phyloP scores from a whole-genome alignment of 2,113 vertebrate genomes.

The Dunckerocampus dactyliophorus region DNA sequence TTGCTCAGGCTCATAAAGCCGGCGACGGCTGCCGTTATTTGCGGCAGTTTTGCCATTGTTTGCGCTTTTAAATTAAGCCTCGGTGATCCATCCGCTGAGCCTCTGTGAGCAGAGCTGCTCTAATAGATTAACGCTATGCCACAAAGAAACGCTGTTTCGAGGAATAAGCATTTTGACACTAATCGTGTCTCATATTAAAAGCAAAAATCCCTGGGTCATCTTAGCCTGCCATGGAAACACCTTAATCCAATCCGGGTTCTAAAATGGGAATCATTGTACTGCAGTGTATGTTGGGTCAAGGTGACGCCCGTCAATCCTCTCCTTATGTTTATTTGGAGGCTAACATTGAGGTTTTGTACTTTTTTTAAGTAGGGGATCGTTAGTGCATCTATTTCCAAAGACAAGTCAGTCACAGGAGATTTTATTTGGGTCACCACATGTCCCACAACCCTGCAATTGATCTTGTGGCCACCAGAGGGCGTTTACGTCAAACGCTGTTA shows the following conservation, averaged over 20 bases:
- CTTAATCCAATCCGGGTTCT: constrained; percentile 29
- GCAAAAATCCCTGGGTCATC: background rate
- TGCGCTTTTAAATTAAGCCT: constrained; percentile 68
- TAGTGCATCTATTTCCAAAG: no score
- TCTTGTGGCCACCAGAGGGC: no score
- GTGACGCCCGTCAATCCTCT: constrained; percentile 36
- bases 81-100: constrained; percentile 61
- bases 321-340: no score
- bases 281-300: constrained; percentile 58
- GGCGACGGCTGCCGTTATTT: constrained; percentile 62
- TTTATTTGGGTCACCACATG: no score
- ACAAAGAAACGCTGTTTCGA: constrained; percentile 36
- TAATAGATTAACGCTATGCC: constrained; percentile 52
- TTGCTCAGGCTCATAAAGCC: constrained; percentile 68
- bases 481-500: no score
- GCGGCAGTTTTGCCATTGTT: constrained; percentile 67
- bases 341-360: no score
- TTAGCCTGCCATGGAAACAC: no score
- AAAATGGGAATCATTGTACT: background rate
- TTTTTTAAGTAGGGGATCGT: no score
- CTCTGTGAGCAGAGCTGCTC: constrained; percentile 39
- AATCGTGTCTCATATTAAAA: background rate
- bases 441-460: no score
- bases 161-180: background rate
- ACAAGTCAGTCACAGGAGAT: no score